phyloP scores from a whole-genome alignment of 2,797 vertebrate species.

The Sebastes glaucus region DNA sequence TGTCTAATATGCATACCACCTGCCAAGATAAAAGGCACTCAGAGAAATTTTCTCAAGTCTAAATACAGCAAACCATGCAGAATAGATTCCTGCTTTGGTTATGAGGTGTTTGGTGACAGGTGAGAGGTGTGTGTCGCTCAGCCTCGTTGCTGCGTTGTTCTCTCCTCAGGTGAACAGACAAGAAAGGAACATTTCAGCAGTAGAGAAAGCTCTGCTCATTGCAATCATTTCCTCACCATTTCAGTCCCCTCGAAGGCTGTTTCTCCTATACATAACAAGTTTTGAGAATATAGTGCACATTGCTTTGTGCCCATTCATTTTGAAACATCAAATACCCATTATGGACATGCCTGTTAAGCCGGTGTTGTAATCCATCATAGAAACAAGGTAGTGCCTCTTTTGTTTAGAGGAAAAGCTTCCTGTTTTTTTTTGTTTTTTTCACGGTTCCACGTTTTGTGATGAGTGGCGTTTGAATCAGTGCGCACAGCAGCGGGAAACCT shows the following conservation, averaged over 20 bases:
- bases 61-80: conserved; percentile 58
- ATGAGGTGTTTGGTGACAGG: conserved; percentile 41
- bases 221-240: conserved; percentile 22
- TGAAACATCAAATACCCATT: conserved; percentile 64
- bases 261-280: conserved; percentile 15
- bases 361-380: conserved; percentile 58
- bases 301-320: conserved; percentile 42
- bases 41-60: conserved; percentile 47
- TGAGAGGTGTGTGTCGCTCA: conserved; percentile 43
- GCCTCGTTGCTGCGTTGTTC: conserved; percentile 11
- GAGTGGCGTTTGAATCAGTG: conserved; percentile 47
- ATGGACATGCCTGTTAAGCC: conserved; percentile 48
- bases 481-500: conserved; percentile 40
- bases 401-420: conserved; percentile 38
- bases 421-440: background rate
- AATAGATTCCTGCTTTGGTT: conserved; percentile 31
- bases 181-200: conserved; percentile 20
- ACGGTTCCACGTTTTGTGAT: conserved; percentile 29
- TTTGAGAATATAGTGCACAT: conserved; percentile 11
- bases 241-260: conserved; percentile 7
- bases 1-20: conserved; percentile 75
- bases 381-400: conserved; percentile 54
- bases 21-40: conserved; percentile 68
- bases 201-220: conserved; percentile 19
- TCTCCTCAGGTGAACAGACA: conserved; percentile 16